Evolutionary conservation across 2,888 invertebrate species (phyloP).

Genomic region (Pharmacophagus antenor): DNA sequence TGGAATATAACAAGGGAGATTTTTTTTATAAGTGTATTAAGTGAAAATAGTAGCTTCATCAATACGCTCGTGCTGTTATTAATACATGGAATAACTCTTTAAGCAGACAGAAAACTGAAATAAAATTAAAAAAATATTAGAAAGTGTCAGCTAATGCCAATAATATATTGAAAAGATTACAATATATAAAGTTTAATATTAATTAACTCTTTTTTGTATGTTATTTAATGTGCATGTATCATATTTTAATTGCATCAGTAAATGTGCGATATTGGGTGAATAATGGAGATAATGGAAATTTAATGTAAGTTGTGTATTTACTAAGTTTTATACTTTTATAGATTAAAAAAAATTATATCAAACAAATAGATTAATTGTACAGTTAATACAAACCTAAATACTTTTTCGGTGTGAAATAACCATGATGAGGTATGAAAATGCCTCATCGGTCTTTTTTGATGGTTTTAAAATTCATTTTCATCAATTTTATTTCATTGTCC

Average conservation of each 20-base stretch:
- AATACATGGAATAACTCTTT: slow-evolving; percentile 36
- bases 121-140: too few species aligned
- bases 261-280: not conserved
- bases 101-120: not conserved
- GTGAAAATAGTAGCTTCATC: slow-evolving; percentile 47
- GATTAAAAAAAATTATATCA: too few species aligned
- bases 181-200: not conserved
- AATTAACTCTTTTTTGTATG: not conserved
- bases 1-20: slow-evolving; percentile 68
- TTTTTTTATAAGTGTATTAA: slow-evolving; percentile 63
- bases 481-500: not conserved
- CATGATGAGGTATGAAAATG: too few species aligned
- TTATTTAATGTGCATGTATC: not conserved
- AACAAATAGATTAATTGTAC: too few species aligned
- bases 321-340: too few species aligned
- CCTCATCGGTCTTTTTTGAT: not conserved
- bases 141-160: not conserved
- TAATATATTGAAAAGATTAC: not conserved
- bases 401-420: too few species aligned
- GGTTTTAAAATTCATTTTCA: not conserved
- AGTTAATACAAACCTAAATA: too few species aligned
- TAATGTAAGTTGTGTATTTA: too few species aligned
- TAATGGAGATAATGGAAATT: too few species aligned
- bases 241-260: not conserved
- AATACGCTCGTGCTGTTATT: slow-evolving; percentile 23